Base-by-base conservation (phyloP, 2,797 vertebrate genomes). In the Esox lucius region DNA sequence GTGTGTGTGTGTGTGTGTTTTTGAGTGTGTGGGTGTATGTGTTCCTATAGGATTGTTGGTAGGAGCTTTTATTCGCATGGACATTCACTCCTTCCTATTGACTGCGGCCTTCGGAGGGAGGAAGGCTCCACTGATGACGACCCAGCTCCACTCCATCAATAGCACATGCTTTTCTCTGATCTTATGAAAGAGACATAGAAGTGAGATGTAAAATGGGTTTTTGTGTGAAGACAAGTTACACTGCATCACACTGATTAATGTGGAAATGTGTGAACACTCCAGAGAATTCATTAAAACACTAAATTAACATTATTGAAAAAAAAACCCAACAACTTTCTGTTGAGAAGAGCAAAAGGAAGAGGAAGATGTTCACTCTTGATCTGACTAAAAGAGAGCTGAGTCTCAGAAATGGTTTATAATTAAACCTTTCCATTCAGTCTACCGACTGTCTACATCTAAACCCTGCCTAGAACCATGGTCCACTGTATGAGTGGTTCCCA, bases 151-250 rank as follows among this genome's bases (percentile, higher is more conserved):
- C 77, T 75, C 81, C 80, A 76, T 87, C 77, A 79, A 15, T 26
- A 84, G 74, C 89, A 88, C 86, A 85, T 86, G 87, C 71, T 88
- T 74, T 77, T 75, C 74, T 87, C 80, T 81, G 81, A 81, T 81
- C 72, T 73, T 66, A 64, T 81, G 67, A 65, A 76, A 71, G 67
- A 74, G 9, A 39, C 49, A 65, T 79, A 71, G 9, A 39, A 31
- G 0, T 11, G 70, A 79, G 72, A 65, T 79, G 74, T 76, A 68
- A 73, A 66, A 59, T 33, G 68, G 72, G 53, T 17, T 19, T 7
- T 28, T 53, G 26, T 80, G 69, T 49, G 61, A 17, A 51, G n/a
- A 7, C 59, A 26, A 8, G 5, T 3, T 26, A 26, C 9, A 61
- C 7, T 24, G 11, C 59, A 28, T 62, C 24, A n/a, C 17, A 59